Evolutionary conservation across 2,888 invertebrate genomes (phyloP), one percentile per base, ranked within the genome.

Genomic region (Sphaeridia pumilis): DNA sequence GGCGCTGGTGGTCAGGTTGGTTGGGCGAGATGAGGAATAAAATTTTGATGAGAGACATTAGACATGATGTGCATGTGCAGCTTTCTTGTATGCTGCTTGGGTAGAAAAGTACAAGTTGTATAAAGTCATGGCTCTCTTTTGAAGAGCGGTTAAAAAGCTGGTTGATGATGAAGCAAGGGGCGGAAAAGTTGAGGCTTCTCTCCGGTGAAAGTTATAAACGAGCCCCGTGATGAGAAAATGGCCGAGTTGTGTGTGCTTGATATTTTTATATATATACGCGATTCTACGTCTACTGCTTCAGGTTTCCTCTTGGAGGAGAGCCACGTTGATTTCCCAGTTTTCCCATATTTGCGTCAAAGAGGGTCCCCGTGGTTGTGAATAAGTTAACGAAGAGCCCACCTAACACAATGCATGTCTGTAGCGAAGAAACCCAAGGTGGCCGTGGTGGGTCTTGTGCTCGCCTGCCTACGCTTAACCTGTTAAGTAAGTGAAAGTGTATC

Each of bases 311-410:
- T n/a, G n/a, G n/a, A n/a, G n/a, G n/a, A n/a, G 28, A 41, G 42
- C 43, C 10, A 52, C 38, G 51, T 54, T 58, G 58, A 58, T 58
- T 58, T 58, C 58, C 58, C 58, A 58, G 56, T 54, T 47, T 58
- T 41, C 54, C 54, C 58, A 58, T 58, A 56, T 58, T 58, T 58
- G 58, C 58, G 58, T 58, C 58, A 54, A 17, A 56, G 52, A 34
- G 34, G 52, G 58, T 51, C 53, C 56, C 56, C 26, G 12, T 47
- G 47, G 56, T 58, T 54, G 54, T 58, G 58, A 58, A 58, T 58
- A 58, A 58, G 56, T 58, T 52, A 55, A 17, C 12, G 7, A 17
- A 5, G 20, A 38, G 38, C 12, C 4, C 20, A 38, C 7, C 38
- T 7, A 20, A 5, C 5, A 20, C 5, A 7, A 38, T 17, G 38